These are phyloP conservation scores for Drosophila albomicans DNA, from an alignment of 1,140 invertebrate species.

Conservation along the genomic window DNA sequence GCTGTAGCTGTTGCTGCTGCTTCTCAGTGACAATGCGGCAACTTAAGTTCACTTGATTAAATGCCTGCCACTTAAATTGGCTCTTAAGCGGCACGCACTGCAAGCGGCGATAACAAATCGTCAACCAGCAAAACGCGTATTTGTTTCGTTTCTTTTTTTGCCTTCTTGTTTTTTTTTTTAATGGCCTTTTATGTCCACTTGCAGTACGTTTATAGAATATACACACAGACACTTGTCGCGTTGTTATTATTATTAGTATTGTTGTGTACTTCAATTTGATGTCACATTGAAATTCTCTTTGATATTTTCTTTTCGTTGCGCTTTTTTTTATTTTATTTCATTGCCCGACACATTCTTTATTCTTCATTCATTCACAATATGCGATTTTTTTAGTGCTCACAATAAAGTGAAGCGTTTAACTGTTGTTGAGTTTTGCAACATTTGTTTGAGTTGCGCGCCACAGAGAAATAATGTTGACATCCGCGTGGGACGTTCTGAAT, in stretches of 20 bases:
- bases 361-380: conserved; percentile 6
- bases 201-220: conserved; percentile 19
- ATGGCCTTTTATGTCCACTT: conserved; percentile 11
- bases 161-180: neutral
- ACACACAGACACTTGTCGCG: conserved; percentile 6
- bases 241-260: conserved; percentile 14
- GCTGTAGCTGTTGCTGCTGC: neutral
- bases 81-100: conserved; percentile 57
- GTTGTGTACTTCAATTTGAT: conserved; percentile 18
- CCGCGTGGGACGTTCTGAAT: conserved; percentile 62
- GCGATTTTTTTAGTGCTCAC: neutral
- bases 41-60: conserved; percentile 67
- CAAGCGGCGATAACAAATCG: conserved; percentile 60
- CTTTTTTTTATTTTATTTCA: conserved; percentile 9
- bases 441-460: conserved; percentile 32
- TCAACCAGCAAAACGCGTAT: conserved; percentile 17
- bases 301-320: conserved; percentile 6
- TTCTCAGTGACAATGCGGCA: conserved; percentile 37
- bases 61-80: conserved; percentile 70
- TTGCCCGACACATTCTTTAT: neutral
- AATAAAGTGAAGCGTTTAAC: conserved; percentile 16
- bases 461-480: conserved; percentile 9
- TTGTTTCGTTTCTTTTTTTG: conserved; percentile 10
- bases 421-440: conserved; percentile 11
- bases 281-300: conserved; percentile 16